Evolutionary conservation across 2,797 vertebrate genomes (phyloP), one percentile per base, ranked within the genome.

Genomic region (Synaphobranchus kaupii): DNA sequence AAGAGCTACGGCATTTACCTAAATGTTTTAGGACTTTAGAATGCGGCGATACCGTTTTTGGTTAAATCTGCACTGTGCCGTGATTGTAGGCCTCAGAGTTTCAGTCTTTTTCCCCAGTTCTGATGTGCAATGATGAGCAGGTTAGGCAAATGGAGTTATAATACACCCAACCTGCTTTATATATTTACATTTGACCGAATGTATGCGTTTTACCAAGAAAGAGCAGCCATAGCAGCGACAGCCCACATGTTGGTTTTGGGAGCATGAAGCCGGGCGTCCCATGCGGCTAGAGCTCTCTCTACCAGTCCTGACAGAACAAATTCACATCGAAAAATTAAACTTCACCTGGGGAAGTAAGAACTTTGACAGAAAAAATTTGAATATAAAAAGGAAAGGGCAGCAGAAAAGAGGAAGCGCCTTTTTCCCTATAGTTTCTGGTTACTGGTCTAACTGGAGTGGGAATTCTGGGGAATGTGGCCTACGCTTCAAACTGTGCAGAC

Each of bases 281-380:
- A 15, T 8, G 6, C 15, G 10, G 47, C 68, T 56, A 68, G 50
- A 28, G 66, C 22, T 47, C 25, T 39, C 56, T 60, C 34, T 54
- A 60, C 54, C 54, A n/a, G 20, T 2, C 34, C 54, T 86, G 34
- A 81, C 44, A 81, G 34, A 81, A 48, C n/a, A 81, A 60, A 54
- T 73, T 58, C 71, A 63, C 58, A 25, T 4, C 39, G 39, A 39
- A 78, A 31, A 52, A n/a, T n/a, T n/a, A n/a, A n/a, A n/a, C n/a
- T n/a, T n/a, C n/a, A n/a, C 50, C 56, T 68, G 39, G 54, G 81
- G 86, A 68, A 81, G 60, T n/a, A 54, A 87, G 71, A 28, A 54
- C 60, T 48, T n/a, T 28, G 12, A 66, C 47, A 63, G 12, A 50
- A 82, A 66, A 86, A 82, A 83, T 34, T 10, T 47, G 76, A 7